A percentile compares a stretch with the other conserved stretches of the same genome.
phyloP scores from a whole-genome alignment of 2,113 vertebrate genomes.

The Rhipidura dahli region DNA sequence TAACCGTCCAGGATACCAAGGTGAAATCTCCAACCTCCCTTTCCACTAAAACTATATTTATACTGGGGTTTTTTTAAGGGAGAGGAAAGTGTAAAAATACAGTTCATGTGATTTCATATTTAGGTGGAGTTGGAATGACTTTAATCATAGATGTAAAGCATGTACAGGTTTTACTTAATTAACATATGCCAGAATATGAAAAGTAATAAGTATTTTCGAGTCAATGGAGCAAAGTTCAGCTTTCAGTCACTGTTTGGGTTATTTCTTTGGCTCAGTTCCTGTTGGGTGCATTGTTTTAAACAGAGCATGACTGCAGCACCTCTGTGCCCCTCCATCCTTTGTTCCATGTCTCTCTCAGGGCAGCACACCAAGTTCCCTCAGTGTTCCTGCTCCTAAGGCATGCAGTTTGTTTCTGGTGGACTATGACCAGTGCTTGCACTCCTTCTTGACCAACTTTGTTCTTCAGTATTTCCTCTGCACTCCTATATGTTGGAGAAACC shows the following conservation, averaged over 20 bases:
- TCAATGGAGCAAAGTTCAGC: background rate
- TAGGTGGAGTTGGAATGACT: background rate
- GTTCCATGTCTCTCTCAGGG: background rate
- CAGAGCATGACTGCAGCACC: background rate
- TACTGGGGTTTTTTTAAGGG: background rate
- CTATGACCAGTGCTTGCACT: background rate
- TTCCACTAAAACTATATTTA: background rate
- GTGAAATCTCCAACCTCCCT: background rate
- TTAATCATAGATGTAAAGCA: background rate
- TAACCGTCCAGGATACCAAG: background rate
- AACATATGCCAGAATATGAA: background rate
- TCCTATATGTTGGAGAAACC: background rate
- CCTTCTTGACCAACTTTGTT: background rate
- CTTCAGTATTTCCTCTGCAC: background rate
- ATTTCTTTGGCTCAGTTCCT: background rate
- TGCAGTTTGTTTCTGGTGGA: background rate
- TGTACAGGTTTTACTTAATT: background rate
- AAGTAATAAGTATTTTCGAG: background rate
- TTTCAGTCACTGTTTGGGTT: background rate
- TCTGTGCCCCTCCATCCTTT: background rate
- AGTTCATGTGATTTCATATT: background rate
- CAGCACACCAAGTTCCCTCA: background rate
- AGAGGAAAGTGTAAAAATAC: background rate
- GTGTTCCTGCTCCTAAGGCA: background rate
- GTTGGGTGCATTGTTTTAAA: background rate